Base-by-base conservation (phyloP, 2,797 vertebrate genomes). In the Brotula barbata region DNA sequence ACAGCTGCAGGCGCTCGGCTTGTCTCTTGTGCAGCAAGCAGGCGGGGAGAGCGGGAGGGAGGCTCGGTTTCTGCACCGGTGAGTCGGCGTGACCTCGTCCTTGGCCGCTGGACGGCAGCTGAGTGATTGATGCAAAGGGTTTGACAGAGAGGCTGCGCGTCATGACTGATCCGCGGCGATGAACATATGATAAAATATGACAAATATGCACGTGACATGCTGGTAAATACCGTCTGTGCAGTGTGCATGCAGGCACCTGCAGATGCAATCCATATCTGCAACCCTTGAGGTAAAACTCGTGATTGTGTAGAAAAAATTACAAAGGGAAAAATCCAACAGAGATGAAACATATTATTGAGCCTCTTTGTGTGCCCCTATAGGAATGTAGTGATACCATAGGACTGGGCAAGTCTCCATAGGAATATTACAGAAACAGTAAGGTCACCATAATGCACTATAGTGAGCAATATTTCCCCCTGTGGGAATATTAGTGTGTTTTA, bases 51-150 rank as follows among this genome's bases (percentile, higher is more conserved):
- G 5, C n/a, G 20, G 19, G 7, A 15, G 22, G 31, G 45, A 17
- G 63, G 39, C 37, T 60, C 41, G 55, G 60, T 37, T n/a, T 16
- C 63, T 31, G 64, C 57, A 64, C 73, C 56, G 73, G 67, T 62
- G 71, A 59, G 73, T 78, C 66, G 57, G 20, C 47, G 72, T 84
- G 81, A 87, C 87, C 83, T 87, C 85, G 82, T 87, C 84, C 83
- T 87, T 85, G 84, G 70, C 52, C 44, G 54, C 37, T 19, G 52
- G 77, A 68, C 48, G 75, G 19, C 17, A 37, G 17, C 2, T 39
- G 64, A 45, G 40, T 65, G 73, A 63, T 64, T 53, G 73, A 73
- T 70, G 72, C 65, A 64, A 39, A 22, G 40, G 55, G 67, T 63
- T 43, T 68, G 67, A 74, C 46, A 17, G 69, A 33, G 70, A 22